Evolutionary conservation across 2,797 vertebrate species (phyloP), one percentile per base, ranked within the genome.

Genomic region (Distichodus sexfasciatus): DNA sequence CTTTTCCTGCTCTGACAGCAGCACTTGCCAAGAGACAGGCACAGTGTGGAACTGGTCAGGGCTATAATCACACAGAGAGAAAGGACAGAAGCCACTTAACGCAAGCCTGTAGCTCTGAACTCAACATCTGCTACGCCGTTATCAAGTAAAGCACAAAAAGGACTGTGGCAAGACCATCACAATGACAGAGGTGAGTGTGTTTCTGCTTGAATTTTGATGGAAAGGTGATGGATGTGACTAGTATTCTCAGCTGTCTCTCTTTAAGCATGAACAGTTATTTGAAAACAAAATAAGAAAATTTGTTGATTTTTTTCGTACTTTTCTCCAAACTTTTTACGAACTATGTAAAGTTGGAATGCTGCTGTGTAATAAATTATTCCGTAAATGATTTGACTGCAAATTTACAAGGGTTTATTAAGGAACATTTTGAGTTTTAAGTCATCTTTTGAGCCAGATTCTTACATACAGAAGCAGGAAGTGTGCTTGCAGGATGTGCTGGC

Each of bases 401-500:
- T n/a, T 12, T 12, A 14, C 10, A 28, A 11, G 35, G 15, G 19
- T 36, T 14, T 50, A 11, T 17, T 17, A 29, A 28, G 14, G 23
- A 57, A 36, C n/a, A 31, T 29, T 15, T 14, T 15, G 11, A n/a
- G 6, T 48, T 29, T 75, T 66, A 79, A 82, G 75, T 61, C 60
- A 78, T 70, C 60, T 66, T 78, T 64, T 35, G 40, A 51, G 64
- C 60, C 46, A 69, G 63, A 83, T 79, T 79, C 72, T n/a, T n/a
- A n/a, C n/a, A n/a, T 76, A 78, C 46, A 72, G 51, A 15, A 69
- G 51, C 87, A 91, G 92, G 92, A 93, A 89, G 86, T 82, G 77
- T 66, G 70, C 78, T 78, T 78, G 72, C 91, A 91, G 92, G 91
- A 92, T 90, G 89, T 91, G 87, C 85, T 81, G 80, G 85, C 85